These are phyloP conservation scores for Gobiocypris rarus DNA, from an alignment of 2,113 vertebrate genomes.

Conservation along the genomic window DNA sequence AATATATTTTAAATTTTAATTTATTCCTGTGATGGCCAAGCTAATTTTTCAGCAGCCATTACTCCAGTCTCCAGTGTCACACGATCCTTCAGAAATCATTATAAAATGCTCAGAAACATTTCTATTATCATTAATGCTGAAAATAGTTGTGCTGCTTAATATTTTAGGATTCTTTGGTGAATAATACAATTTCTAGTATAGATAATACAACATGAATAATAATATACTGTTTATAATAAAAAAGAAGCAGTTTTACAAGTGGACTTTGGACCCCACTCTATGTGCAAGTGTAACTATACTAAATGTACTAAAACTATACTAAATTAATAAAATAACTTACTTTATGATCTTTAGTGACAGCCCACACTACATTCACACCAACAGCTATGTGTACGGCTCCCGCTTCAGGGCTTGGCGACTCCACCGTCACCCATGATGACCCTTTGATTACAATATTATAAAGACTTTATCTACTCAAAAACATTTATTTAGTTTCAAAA, in stretches of 20 bases:
- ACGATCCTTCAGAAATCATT: neutral
- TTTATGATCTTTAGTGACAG: conserved; percentile 92
- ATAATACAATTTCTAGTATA: neutral
- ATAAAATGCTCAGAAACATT: neutral
- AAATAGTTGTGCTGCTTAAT: neutral
- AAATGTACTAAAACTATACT: no score
- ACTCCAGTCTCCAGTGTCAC: neutral
- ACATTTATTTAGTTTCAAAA: no score
- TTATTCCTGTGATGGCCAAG: neutral
- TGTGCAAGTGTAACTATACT: neutral
- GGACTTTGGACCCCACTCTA: neutral
- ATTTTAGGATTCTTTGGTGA: neutral
- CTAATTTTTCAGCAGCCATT: neutral
- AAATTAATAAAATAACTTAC: conserved; percentile 72
- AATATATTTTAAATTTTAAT: neutral
- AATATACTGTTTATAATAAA: neutral
- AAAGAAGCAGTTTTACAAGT: neutral
- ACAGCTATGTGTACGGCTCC: conserved; percentile 87
- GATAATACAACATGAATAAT: neutral
- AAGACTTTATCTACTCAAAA: neutral
- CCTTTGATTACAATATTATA: conserved; percentile 59
- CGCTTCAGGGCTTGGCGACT: conserved; percentile 86
- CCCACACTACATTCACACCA: conserved; percentile 91
- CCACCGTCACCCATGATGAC: conserved; percentile 85
- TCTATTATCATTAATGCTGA: neutral